Base-by-base conservation (phyloP, 2,113 vertebrate species). In the Scomber scombrus region DNA sequence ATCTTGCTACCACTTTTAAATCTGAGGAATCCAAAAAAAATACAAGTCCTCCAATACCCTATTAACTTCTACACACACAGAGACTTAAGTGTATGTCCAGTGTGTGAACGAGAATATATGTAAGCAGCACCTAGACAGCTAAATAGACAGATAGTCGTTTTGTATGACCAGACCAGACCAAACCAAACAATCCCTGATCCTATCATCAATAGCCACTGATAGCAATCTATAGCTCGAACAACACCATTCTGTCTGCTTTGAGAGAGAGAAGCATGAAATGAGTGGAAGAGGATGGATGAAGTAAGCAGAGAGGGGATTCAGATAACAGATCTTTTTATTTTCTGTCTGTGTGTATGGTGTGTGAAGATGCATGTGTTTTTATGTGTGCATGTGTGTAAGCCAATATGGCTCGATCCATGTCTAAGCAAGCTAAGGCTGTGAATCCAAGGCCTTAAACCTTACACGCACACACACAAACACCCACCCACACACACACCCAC, bases 151-250 rank as follows among this genome's bases (percentile, higher is more conserved):
- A 91, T 89, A 92, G 87, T 80, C 82, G 76, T 73, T 90, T 91
- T 89, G 76, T 89, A 80, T 81, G 69, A 79, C 82, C 4, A 19
- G 55, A 69, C 58, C 65, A 34, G 78, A 84, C 87, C 78, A 89
- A 86, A 82, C 71, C 78, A 91, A 93, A 86, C 82, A 91, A 92
- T 92, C 85, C 85, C 82, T 83, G 93, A 94, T 95, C 88, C 71
- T 87, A 93, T 92, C 92, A 51, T 74, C 81, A 77, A 89, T 82
- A 90, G 75, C 77, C 81, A 52, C 70, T 46, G 93, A 95, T 95
- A 91, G 75, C 31, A 55, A 93, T 92, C 91, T 91, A 85, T 80
- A 96, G 95, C 95, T 87, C 85, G 94, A 96, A 95, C 95, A 94
- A 93, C 81, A 90, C 63, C 88, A 43, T 87, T 72, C 89, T 74